These are phyloP conservation scores for Onychostruthus taczanowskii DNA, from an alignment of 2,113 vertebrate species.

Conservation along the genomic window DNA sequence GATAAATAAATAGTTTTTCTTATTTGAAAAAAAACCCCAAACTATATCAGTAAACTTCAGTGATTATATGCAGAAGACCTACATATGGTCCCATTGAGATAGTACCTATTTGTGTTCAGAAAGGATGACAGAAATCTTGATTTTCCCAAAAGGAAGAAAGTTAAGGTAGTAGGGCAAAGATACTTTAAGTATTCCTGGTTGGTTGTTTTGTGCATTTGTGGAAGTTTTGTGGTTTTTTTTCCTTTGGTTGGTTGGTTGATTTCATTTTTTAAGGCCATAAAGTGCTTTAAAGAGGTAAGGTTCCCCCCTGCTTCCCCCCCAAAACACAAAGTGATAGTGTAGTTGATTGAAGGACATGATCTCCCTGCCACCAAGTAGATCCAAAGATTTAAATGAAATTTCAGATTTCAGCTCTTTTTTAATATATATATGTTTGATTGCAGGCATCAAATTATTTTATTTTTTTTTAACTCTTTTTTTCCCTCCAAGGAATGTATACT, in stretches of 20 bases:
- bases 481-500: accelerated
- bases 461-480: accelerated
- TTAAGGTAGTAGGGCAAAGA: neutral
- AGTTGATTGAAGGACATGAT: neutral
- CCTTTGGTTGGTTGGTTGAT: neutral
- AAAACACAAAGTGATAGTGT: neutral
- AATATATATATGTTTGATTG: neutral
- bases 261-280: neutral
- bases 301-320: accelerated
- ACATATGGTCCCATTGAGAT: neutral
- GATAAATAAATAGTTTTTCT: neutral
- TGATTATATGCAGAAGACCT: neutral
- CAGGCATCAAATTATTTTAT: neutral
- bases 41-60: neutral
- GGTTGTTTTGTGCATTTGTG: neutral
- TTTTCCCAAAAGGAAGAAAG: neutral
- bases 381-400: neutral
- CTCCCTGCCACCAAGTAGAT: neutral
- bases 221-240: neutral
- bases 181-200: neutral
- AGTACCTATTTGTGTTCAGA: neutral
- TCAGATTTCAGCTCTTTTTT: neutral
- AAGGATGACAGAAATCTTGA: neutral
- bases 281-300: neutral
- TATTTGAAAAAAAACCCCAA: neutral